Percentiles rank a stretch among this genome's conserved stretches.
Conservation (phyloP, 2,113 vertebrate species). For the Strix uralensis region DNA sequence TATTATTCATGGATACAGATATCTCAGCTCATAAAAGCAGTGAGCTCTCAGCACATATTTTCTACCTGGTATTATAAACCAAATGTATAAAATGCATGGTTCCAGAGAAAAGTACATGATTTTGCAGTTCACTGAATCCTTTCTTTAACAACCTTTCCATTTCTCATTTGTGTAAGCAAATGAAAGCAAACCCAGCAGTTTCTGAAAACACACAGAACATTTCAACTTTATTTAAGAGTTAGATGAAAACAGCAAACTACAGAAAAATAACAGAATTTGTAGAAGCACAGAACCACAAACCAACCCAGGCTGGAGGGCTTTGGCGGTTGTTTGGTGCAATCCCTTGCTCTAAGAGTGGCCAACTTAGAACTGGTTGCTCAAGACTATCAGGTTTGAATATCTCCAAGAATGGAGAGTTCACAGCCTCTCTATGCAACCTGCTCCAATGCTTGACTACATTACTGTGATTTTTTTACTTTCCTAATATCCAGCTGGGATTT, state of each 20-base stretch:
- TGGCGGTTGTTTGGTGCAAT: background rate
- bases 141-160: constrained; percentile 34
- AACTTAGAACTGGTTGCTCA: background rate
- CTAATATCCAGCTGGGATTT: background rate
- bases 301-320: background rate
- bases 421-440: background rate
- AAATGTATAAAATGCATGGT: constrained; percentile 18
- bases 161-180: background rate
- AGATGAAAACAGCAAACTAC: background rate
- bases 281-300: background rate
- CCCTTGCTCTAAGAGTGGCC: background rate
- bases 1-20: constrained; percentile 40
- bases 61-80: constrained; percentile 16
- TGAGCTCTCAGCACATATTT: background rate
- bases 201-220: background rate
- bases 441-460: background rate
- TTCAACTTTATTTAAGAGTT: background rate
- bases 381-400: background rate
- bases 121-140: constrained; percentile 31
- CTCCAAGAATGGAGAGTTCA: background rate
- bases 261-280: background rate
- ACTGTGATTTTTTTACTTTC: background rate
- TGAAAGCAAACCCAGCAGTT: background rate
- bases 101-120: constrained; percentile 27
- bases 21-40: constrained; percentile 18